These are phyloP conservation scores for Greenwoodochromis staneri DNA, from an alignment of 2,113 vertebrate species.

Conservation along the genomic window DNA sequence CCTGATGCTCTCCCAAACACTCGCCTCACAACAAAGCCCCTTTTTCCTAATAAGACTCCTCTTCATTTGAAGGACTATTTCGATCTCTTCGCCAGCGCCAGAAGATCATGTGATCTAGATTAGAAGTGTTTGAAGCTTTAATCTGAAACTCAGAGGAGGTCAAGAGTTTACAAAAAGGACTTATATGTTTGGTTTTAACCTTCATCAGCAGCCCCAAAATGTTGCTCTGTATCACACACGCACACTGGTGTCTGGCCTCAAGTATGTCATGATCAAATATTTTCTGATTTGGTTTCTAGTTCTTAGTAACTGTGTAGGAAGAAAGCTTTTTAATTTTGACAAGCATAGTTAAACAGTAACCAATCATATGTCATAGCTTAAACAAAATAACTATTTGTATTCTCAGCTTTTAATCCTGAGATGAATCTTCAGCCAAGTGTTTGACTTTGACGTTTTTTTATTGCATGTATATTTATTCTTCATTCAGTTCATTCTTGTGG, in stretches of 20 bases:
- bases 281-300: not conserved
- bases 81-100: not conserved
- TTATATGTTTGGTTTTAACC: not conserved
- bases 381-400: not conserved
- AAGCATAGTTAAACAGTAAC: not conserved
- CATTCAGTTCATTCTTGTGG: not conserved
- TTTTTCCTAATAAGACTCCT: not conserved
- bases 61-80: not conserved
- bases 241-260: fast-evolving
- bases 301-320: not conserved
- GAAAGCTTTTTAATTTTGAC: not conserved
- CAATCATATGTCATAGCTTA: not conserved
- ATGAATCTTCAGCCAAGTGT: not conserved
- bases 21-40: not conserved
- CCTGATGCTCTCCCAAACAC: not conserved
- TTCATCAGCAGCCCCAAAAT: not conserved
- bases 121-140: not conserved
- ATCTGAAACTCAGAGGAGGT: not conserved
- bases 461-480: not conserved
- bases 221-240: not conserved
- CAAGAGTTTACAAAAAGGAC: not conserved
- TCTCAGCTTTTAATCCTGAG: not conserved
- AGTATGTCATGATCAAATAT: not conserved
- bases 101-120: not conserved
- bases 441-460: not conserved